phyloP scores from a whole-genome alignment of 2,113 vertebrate species.

The Lepus europaeus region DNA sequence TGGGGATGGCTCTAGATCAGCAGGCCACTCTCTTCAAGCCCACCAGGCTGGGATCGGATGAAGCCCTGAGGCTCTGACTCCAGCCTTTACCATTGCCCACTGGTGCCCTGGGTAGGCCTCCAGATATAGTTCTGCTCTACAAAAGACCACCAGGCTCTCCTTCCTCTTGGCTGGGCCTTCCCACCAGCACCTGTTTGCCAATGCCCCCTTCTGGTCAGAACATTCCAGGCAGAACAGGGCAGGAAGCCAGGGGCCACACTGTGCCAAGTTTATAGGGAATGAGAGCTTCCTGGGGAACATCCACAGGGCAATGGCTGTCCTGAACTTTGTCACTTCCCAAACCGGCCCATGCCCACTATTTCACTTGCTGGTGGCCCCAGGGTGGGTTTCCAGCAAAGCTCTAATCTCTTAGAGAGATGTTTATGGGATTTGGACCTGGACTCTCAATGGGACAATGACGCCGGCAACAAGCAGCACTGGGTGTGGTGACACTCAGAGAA shows the following conservation, averaged over 20 bases:
- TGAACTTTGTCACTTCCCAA: background rate
- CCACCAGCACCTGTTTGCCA: background rate
- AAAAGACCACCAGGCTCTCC: background rate
- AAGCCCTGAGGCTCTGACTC: background rate
- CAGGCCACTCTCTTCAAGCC: background rate
- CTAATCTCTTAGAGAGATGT: background rate
- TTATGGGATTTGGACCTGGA: background rate
- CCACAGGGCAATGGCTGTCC: background rate
- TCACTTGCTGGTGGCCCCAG: background rate
- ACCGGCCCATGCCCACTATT: background rate
- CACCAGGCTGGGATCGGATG: background rate
- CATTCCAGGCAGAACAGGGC: background rate
- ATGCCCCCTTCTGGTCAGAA: background rate
- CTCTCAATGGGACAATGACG: background rate
- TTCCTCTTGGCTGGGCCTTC: background rate
- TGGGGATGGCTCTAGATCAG: background rate
- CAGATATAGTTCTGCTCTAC: background rate
- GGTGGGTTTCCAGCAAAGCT: background rate
- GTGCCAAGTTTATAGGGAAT: background rate
- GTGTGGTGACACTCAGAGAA: background rate
- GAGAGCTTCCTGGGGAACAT: background rate
- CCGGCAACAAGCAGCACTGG: background rate
- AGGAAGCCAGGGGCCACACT: background rate
- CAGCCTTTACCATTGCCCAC: background rate
- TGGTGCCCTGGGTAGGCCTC: background rate